Evolutionary conservation across 64 coral and sea anemone species (phyloP).

Genomic region (Platygyra sinensis): DNA sequence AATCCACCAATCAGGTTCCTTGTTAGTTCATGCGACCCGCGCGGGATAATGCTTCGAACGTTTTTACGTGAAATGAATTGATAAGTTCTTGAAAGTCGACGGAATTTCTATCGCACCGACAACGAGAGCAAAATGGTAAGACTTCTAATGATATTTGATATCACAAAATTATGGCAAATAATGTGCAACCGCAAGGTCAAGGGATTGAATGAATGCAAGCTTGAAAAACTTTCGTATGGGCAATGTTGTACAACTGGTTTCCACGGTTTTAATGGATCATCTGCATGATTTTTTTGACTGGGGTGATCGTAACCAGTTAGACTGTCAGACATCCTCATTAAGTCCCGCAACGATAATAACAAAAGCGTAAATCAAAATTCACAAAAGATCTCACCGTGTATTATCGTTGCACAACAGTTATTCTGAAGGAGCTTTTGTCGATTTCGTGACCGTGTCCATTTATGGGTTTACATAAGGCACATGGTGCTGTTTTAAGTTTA

Average conservation of each 20-base stretch:
- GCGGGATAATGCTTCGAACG: neutral
- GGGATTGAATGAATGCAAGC: neutral
- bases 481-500: neutral
- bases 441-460: neutral
- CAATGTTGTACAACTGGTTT: neutral
- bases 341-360: neutral
- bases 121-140: constrained; percentile 11
- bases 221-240: neutral
- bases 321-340: neutral
- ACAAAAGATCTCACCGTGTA: neutral
- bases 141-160: neutral
- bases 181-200: no score
- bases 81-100: neutral
- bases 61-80: neutral
- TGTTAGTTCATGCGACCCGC: neutral
- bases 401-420: neutral
- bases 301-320: neutral
- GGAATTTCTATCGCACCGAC: neutral
- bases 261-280: neutral
- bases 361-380: neutral
- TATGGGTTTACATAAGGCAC: neutral
- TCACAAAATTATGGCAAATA: neutral
- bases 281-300: no score
- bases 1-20: neutral
- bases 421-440: neutral